Evolutionary conservation across 2,888 invertebrate genomes (phyloP).

Genomic region (Gisinianus flammeolus): DNA sequence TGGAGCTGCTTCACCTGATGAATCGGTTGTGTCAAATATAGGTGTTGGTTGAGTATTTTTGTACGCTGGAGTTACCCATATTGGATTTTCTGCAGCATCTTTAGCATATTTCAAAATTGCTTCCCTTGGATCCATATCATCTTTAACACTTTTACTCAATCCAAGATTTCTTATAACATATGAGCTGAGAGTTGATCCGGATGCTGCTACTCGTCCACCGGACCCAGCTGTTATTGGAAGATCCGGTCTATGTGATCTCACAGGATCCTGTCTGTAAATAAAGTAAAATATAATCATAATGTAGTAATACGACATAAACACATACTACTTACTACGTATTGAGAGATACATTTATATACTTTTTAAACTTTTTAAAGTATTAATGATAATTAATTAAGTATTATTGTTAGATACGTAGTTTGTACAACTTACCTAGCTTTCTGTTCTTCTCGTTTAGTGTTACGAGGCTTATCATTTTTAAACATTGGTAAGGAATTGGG

Average conservation of each 20-base stretch:
- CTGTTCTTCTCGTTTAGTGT: slow-evolving; percentile 54
- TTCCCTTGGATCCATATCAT: slow-evolving; percentile 89
- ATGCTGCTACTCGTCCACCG: slow-evolving; percentile 91
- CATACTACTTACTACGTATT: too few relatives aligned
- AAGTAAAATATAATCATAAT: background rate
- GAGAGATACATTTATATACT: background rate
- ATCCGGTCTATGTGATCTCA: slow-evolving; percentile 82
- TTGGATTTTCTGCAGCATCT: slow-evolving; percentile 93
- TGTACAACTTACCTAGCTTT: slow-evolving; percentile 51
- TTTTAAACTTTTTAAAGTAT: too few relatives aligned
- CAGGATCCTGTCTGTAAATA: slow-evolving; percentile 68
- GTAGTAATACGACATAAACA: background rate
- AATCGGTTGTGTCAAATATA: slow-evolving; percentile 68
- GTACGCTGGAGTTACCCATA: slow-evolving; percentile 94
- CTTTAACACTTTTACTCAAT: slow-evolving; percentile 86
- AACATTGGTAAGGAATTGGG: slow-evolving; percentile 96
- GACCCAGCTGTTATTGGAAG: slow-evolving; percentile 80
- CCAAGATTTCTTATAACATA: slow-evolving; percentile 96
- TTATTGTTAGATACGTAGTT: too few relatives aligned
- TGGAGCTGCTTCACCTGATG: slow-evolving; percentile 65
- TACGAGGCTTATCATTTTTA: slow-evolving; percentile 83
- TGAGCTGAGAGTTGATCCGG: slow-evolving; percentile 94
- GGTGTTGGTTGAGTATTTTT: slow-evolving; percentile 85
- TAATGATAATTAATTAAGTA: too few relatives aligned
- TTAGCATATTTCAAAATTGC: slow-evolving; percentile 94